Base-by-base conservation (phyloP, 1,140 invertebrate species). In the Xylocopa sonorina region DNA sequence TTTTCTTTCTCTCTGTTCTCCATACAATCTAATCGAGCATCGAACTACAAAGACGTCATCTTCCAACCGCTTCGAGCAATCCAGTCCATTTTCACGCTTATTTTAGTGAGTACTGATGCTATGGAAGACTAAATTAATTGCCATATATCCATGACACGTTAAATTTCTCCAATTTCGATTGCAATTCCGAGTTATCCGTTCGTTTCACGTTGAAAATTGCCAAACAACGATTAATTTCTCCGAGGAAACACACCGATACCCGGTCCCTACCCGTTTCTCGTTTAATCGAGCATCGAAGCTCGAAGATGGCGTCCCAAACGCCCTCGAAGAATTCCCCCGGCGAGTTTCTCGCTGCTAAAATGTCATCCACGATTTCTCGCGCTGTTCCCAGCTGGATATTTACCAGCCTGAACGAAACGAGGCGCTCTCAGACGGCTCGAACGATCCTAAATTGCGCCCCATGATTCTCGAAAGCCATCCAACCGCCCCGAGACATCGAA, bases 391-490 rank as follows among this genome's bases (percentile, higher is more conserved):
- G 38, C 21, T 41, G 57, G 32, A 60, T 60, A 60, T 60, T 60
- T 60, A 34, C 32, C 57, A 14, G 34, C 51, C 51, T 7, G n/a
- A 5, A 58, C 24, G 3, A 29, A 62, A 62, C 71, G 6, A 21
- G 32, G 16, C 34, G 38, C 48, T 34, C 66, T 68, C 3, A 27
- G 41, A 60, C 21, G 29, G 12, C 10, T 27, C 43, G 43, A 27
- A 48, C 69, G 29, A 57, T 21, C 27, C 55, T 62, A 60, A 74
- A 74, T 74, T 64, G 58, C 58, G 12, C 10, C 1, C 7, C 10
- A 24, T 43, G 32, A 57, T 63, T 53, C 41, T 74, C 9, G 9
- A 32, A 38, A 43, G 46, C 27, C 53, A 18, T 72, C 4, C 12
- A 6, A 38, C 51, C 55, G 18, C 12, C 58, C 50, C 32, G 27